Evolutionary conservation across 2,888 invertebrate species (phyloP), one percentile per base, ranked within the genome.

Genomic region (Strigamia maritima): DNA sequence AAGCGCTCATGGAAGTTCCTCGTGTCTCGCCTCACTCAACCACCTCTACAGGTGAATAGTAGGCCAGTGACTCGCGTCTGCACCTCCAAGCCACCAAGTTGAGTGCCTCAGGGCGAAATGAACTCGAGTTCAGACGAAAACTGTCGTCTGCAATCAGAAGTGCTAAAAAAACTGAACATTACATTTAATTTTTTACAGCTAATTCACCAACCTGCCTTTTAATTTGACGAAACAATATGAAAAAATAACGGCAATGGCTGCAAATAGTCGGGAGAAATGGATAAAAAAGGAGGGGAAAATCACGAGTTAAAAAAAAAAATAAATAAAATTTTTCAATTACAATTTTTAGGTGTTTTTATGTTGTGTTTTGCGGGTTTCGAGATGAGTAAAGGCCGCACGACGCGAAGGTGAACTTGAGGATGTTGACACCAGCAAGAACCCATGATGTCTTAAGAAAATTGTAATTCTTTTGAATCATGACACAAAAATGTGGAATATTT

Each of bases 21-120:
- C 54, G 54, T 54, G 54, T 54, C 54, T 54, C 54, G 54, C 54
- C 54, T 54, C 54, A 54, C 54, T 54, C 54, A 54, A 54, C 54
- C 54, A 54, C 54, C 54, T 54, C 54, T n/a, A 54, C 54, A 54
- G 54, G 54, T 54, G 54, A 54, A 54, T 54, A 54, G 54, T 54
- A 54, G 54, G 54, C 54, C 54, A 54, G 54, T 54, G 54, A 54
- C 54, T 54, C 54, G 54, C 54, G 54, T 54, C 54, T 54, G 54
- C 54, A 54, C 54, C 54, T 54, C 54, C n/a, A 19, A 54, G 54
- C 54, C 54, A 54, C 54, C 54, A 54, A 54, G 8, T 54, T 7
- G 4, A n/a, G 54, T 54, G 16, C 54, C 54, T 16, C 19, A 54
- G 19, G 54, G 54, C 54, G 16, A 54, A 54, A 14, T 54, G 54